Base-by-base conservation (phyloP, 2,797 vertebrate genomes). In the Bradypus variegatus region DNA sequence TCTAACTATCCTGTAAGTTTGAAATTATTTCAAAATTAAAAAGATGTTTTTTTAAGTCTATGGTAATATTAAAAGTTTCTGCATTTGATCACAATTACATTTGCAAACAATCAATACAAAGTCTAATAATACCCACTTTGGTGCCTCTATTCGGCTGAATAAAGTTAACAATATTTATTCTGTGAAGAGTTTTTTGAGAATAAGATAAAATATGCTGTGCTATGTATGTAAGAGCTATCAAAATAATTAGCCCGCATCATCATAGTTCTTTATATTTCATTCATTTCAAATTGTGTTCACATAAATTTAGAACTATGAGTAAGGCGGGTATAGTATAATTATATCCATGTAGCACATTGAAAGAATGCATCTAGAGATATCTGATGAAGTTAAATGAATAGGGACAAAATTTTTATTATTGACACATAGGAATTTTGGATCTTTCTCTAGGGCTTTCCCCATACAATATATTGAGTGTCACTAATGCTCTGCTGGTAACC, bases 311-410 rank as follows among this genome's bases (percentile, higher is more conserved):
- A 62, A 36, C 45, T 70, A 31, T 41, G 36, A 85, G 77, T 65
- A 90, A 89, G 64, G n/a, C 0, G 31, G 14, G 31, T 81, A 45
- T 84, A 64, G 41, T 70, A 78, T 50, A 85, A 92, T 65, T 77
- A 81, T 1, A 82, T n/a, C 81, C 50, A 85, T 48, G 88, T 80
- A 85, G 60, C 91, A 94, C 82, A 83, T 75, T 64, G 77, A 38
- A 87, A 72, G 48, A 93, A 10, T 27, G 48, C 94, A n/a, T 45
- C 33, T 60, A 82, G 55, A 90, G 48, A 81, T 27, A 84, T 41
- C 64, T 73, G 15, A 86, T 38, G 21, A 93, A 86, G 12, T 82
- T 50, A 70, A 65, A 33, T 70, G 36, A 83, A 77, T 14, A 58
- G 12, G 76, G 19, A 82, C 58, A 88, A 80, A 27, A 25, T 38